These are phyloP conservation scores for Rhogogaster chlorosoma DNA, from an alignment of 2,888 invertebrate species.

Conservation along the genomic window DNA sequence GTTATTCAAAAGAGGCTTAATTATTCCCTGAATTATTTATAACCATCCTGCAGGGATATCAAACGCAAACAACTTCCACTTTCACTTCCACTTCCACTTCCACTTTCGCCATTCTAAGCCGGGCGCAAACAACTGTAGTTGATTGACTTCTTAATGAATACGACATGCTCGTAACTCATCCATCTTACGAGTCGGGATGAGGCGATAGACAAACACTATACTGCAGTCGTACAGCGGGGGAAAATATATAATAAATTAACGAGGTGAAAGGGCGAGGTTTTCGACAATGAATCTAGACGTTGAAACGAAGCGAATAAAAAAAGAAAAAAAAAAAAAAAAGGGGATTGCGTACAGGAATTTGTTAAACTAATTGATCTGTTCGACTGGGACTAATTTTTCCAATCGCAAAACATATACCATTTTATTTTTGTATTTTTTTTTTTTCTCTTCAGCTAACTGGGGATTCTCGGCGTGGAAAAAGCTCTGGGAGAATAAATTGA, in stretches of 20 bases:
- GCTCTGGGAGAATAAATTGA: constrained; percentile 21
- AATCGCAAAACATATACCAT: background rate
- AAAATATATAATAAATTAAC: constrained; percentile 3
- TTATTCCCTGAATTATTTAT: constrained; percentile 41
- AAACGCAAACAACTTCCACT: constrained; percentile 15
- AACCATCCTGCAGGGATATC: constrained; percentile 10
- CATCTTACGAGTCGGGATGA: background rate
- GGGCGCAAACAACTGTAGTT: constrained; percentile 39
- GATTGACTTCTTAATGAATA: constrained; percentile 44
- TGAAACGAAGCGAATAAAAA: too few relatives aligned
- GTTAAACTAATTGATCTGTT: background rate
- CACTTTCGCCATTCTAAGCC: background rate
- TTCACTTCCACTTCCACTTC: background rate
- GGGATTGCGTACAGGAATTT: background rate
- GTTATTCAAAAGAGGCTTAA: constrained; percentile 18
- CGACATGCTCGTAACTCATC: constrained; percentile 40
- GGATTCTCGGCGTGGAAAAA: background rate
- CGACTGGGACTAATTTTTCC: background rate
- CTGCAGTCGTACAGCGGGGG: background rate
- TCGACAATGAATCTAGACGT: background rate
- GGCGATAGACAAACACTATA: background rate
- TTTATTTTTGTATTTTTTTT: background rate
- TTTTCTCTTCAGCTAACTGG: background rate
- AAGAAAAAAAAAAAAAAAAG: background rate
- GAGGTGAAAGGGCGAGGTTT: background rate